phyloP scores from a whole-genome alignment of 2,113 vertebrate species.

The Oreochromis niloticus region DNA sequence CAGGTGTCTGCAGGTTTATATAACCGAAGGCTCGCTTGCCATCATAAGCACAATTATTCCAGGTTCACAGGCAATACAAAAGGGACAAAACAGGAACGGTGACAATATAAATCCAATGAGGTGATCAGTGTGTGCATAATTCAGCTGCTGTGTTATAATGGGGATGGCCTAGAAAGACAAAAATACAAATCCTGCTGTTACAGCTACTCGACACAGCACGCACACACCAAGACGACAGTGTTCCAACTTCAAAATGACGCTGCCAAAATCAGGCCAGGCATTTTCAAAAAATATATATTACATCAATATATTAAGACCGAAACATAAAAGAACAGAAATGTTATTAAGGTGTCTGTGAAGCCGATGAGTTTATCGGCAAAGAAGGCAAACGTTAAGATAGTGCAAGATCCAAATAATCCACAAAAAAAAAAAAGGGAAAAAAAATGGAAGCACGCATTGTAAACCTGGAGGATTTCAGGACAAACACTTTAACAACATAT shows the following conservation, averaged over 20 bases:
- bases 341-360: slow-evolving; percentile 8
- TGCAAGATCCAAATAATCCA: background rate
- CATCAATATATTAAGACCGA: background rate
- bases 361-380: background rate
- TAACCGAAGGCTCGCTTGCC: slow-evolving; percentile 27
- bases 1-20: slow-evolving; percentile 52
- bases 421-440: background rate
- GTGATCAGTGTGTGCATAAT: slow-evolving; percentile 19
- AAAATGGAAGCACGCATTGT: slow-evolving; percentile 18
- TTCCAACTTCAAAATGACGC: background rate
- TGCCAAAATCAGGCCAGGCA: background rate
- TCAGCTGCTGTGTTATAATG: background rate
- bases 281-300: background rate
- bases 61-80: slow-evolving; percentile 26
- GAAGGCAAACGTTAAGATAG: background rate
- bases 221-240: background rate
- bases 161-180: background rate
- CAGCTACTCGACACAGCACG: background rate
- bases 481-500: slow-evolving; percentile 17
- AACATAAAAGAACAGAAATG: background rate
- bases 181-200: background rate
- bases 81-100: background rate
- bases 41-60: slow-evolving; percentile 37
- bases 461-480: slow-evolving; percentile 42
- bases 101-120: slow-evolving; percentile 9